phyloP scores from a whole-genome alignment of 2,888 invertebrate genomes.

The Ectemnius lituratus region DNA sequence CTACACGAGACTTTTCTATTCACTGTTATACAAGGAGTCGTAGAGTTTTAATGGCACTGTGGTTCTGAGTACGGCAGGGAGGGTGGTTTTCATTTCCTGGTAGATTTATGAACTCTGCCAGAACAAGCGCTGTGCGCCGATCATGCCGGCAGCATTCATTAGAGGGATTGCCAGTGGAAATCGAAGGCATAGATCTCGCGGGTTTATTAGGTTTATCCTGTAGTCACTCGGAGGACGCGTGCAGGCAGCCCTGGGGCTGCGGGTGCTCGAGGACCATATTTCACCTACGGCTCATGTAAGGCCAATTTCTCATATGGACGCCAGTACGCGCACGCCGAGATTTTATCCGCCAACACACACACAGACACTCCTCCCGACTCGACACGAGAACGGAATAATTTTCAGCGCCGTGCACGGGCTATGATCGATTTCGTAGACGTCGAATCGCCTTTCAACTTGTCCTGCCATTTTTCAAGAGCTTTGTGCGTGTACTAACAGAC shows the following conservation, averaged over 20 bases:
- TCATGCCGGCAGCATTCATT: no score
- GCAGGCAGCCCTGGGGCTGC: conserved; percentile 39
- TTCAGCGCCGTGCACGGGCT: conserved; percentile 12
- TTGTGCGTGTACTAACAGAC: no score
- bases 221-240: conserved; percentile 45
- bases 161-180: conserved; percentile 19
- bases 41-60: no score
- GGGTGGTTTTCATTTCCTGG: no score
- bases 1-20: no score
- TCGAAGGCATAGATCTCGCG: conserved; percentile 35
- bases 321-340: conserved; percentile 28
- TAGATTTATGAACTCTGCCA: neutral
- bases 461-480: neutral
- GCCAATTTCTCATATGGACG: conserved; percentile 55
- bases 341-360: conserved; percentile 32
- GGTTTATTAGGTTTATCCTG: conserved; percentile 35
- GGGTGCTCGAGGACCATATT: conserved; percentile 37
- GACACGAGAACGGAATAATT: conserved; percentile 20
- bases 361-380: neutral
- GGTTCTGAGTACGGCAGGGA: no score
- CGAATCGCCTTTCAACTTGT: conserved; percentile 24
- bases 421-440: conserved; percentile 42
- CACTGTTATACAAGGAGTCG: no score
- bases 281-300: conserved; percentile 49
- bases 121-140: neutral